Evolutionary conservation across 2,797 vertebrate genomes (phyloP).

Genomic region (Psittacula derbiana): DNA sequence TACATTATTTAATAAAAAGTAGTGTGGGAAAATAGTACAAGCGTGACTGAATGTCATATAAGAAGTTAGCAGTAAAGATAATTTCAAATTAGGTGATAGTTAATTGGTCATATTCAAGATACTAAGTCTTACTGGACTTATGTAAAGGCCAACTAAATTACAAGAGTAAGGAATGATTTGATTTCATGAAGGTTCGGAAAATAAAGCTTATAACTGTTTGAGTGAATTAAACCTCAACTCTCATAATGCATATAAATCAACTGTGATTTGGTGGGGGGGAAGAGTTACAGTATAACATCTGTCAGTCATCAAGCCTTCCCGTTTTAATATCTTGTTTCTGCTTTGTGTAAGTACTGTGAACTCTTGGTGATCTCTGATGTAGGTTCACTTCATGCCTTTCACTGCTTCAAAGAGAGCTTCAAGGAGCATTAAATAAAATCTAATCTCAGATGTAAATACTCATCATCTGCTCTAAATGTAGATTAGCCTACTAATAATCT

Average conservation of each 20-base stretch:
- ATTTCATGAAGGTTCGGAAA: neutral
- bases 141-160: neutral
- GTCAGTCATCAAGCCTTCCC: neutral
- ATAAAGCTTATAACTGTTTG: neutral
- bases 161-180: neutral
- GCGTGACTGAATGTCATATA: neutral
- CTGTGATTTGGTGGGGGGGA: fast-evolving
- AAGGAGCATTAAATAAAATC: conserved; percentile 22
- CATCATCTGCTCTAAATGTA: conserved; percentile 42
- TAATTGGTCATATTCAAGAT: neutral
- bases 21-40: neutral
- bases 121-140: neutral
- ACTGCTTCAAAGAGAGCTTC: neutral
- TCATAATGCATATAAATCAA: neutral
- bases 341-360: neutral
- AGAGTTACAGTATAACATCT: neutral
- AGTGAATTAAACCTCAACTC: neutral
- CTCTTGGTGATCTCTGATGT: neutral
- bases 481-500: conserved; percentile 49
- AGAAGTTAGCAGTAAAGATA: neutral
- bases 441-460: conserved; percentile 44
- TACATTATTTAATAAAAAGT: neutral
- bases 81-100: neutral
- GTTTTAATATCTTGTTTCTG: neutral
- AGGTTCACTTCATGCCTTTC: neutral